Conservation (phyloP, 2,113 vertebrate species). For the Gobiocypris rarus region DNA sequence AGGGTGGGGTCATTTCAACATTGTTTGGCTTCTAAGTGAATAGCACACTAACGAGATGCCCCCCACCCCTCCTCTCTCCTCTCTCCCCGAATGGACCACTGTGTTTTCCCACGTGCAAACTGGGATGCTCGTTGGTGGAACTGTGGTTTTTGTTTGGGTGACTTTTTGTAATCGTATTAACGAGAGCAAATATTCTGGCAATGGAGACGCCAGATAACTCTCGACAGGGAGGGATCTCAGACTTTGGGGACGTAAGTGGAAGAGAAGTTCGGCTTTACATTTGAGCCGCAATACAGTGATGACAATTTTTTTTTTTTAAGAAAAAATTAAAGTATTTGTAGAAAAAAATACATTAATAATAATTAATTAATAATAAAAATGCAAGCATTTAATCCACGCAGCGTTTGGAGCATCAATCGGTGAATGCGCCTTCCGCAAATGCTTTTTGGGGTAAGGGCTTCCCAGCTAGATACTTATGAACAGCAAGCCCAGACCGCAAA, state of each 20-base stretch:
- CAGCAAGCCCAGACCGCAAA: constrained; percentile 97
- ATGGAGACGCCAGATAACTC: constrained; percentile 48
- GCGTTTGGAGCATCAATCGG: constrained; percentile 71
- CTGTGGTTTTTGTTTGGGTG: constrained; percentile 55
- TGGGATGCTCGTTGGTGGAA: constrained; percentile 42
- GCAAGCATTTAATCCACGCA: constrained; percentile 63
- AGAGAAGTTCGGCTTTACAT: constrained; percentile 53
- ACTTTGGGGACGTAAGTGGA: constrained; percentile 28
- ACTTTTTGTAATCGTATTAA: constrained; percentile 48
- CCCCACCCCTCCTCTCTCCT: constrained; percentile 17
- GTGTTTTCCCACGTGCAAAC: constrained; percentile 71
- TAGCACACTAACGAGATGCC: constrained; percentile 42
- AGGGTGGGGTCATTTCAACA: constrained; percentile 54
- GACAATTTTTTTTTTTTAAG: constrained; percentile 26
- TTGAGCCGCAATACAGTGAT: constrained; percentile 42
- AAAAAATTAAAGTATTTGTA: constrained; percentile 11
- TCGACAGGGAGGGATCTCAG: constrained; percentile 25
- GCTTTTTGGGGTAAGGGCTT: constrained; percentile 99
- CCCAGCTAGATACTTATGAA: constrained; percentile 93
- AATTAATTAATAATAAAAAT: constrained; percentile 58
- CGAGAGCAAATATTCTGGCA: constrained; percentile 47
- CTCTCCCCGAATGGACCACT: constrained; percentile 43
- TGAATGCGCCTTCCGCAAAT: constrained; percentile 94
- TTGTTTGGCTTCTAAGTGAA: constrained; percentile 46
- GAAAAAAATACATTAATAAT: constrained; percentile 37